Conservation (phyloP, 2,113 vertebrate species). For the Oxygymnocypris stewartii region DNA sequence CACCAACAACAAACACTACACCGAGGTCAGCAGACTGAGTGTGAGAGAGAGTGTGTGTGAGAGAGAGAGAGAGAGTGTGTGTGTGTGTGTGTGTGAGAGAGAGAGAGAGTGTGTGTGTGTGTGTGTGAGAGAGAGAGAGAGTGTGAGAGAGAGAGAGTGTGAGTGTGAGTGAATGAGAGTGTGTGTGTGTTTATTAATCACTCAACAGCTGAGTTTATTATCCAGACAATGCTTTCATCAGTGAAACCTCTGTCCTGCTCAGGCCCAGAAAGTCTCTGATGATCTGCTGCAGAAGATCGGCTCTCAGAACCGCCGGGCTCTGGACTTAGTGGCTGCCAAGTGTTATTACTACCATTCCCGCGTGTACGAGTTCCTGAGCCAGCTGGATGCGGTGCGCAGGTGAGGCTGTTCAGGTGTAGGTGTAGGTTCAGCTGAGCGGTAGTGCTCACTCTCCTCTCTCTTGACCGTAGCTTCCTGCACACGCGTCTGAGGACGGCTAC, state of each 20-base stretch:
- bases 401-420: conserved; percentile 65
- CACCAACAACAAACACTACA: conserved; percentile 90
- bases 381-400: conserved; percentile 91
- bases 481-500: conserved; percentile 92
- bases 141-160: too few species aligned
- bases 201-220: too few species aligned
- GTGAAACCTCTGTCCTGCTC: background rate
- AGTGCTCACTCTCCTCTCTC: background rate
- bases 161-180: too few species aligned
- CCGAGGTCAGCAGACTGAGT: conserved; percentile 74
- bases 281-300: conserved; percentile 95
- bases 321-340: conserved; percentile 94
- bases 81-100: background rate
- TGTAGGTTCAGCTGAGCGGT: background rate
- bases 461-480: conserved; percentile 81
- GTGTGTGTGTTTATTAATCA: too few species aligned
- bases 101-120: too few species aligned
- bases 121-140: too few species aligned
- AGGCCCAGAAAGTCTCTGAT: conserved; percentile 95
- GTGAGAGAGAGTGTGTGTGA: background rate
- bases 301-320: conserved; percentile 92
- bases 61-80: background rate
- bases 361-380: conserved; percentile 92
- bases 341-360: conserved; percentile 97
- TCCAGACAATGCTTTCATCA: background rate